Evolutionary conservation across 2,113 vertebrate genomes (phyloP), one percentile per base, ranked within the genome.

Genomic region (Sorex fumeus): DNA sequence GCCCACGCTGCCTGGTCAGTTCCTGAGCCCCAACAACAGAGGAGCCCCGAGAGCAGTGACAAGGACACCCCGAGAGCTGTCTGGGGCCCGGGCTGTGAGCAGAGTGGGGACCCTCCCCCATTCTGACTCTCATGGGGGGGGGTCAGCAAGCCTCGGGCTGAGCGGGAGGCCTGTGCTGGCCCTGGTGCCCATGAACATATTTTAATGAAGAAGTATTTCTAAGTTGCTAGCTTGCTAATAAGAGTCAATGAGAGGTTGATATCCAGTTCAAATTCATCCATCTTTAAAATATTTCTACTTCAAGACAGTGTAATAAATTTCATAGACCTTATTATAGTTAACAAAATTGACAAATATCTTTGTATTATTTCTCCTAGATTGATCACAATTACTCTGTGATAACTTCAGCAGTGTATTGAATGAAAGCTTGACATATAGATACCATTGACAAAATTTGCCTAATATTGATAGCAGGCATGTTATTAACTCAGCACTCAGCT

Each of bases 281-380:
- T 60, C 21, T 60, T 60, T 60, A 60, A 60, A 13, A 50, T 23
- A 60, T 67, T 60, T 84, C 18, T 2, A 70, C 91, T 96, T 91
- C 13, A 81, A 78, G 43, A 62, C 1, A 32, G 6, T 28, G 30
- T 27, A 40, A 19, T 47, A 40, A 43, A 28, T 84, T 94, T 93
- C 23, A 32, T 16, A 90, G 16, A 25, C 9, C 84, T 90, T 21
- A 75, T 88, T 77, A 67, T 91, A 89, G 74, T 91, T 8, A 77
- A 71, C 10, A 91, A 53, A 62, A n/a, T 5, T 74, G 47, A 36
- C 3, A 71, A 15, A 53, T n/a, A 21, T 2, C 4, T 25, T 53
- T 21, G 5, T 16, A 5, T 16, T 75, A 40, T 90, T 93, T 77
- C 21, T 2, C 47, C 4, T 67, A 47, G 4, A 64, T 57, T 15